Conservation (phyloP, 2,888 invertebrate species). For the Digitonthophagus gazella region DNA sequence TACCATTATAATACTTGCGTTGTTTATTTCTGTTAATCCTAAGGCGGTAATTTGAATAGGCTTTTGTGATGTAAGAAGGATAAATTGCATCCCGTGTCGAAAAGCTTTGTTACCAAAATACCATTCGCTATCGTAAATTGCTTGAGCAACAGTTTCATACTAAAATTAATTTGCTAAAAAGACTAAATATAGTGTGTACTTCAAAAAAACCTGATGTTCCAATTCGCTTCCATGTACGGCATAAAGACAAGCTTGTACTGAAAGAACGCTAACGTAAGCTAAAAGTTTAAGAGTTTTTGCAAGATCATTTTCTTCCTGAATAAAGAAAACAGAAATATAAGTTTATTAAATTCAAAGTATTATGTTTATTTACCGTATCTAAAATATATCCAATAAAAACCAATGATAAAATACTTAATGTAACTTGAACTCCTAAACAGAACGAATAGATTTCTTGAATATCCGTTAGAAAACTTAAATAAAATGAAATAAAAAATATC, state of each 20-base stretch:
- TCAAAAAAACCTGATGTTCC: conserved; percentile 15
- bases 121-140: conserved; percentile 26
- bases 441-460: conserved; percentile 23
- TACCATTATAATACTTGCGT: conserved; percentile 27
- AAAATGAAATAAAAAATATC: background rate
- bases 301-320: conserved; percentile 23
- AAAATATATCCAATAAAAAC: conserved; percentile 22
- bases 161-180: conserved; percentile 12
- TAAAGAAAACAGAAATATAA: background rate
- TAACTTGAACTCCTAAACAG: conserved; percentile 19
- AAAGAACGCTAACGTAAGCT: conserved; percentile 15
- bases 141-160: conserved; percentile 24
- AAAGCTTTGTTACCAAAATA: conserved; percentile 25
- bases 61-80: conserved; percentile 27
- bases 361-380: conserved; percentile 8
- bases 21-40: conserved; percentile 25
- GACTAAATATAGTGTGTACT: background rate
- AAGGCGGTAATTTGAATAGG: conserved; percentile 23
- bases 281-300: conserved; percentile 21
- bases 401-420: conserved; percentile 19
- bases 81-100: conserved; percentile 20
- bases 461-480: conserved; percentile 19
- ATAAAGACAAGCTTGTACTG: conserved; percentile 20
- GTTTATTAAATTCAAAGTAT: background rate
- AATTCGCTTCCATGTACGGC: conserved; percentile 22